phyloP scores from a whole-genome alignment of 2,113 vertebrate genomes.

The Madoqua kirkii region DNA sequence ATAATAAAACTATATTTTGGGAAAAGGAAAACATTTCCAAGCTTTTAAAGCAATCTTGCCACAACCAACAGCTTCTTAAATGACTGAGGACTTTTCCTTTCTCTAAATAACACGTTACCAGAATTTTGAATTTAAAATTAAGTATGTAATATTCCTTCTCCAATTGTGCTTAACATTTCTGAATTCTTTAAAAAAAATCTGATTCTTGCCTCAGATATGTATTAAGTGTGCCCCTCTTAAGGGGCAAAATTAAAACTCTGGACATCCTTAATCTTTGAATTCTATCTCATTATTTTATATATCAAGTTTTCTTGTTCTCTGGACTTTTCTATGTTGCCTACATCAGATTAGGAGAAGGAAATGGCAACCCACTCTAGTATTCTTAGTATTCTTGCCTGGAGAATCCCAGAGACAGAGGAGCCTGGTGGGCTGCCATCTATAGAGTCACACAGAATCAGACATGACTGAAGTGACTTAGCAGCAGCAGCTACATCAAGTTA shows the following conservation, averaged over 20 bases:
- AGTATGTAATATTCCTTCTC: neutral
- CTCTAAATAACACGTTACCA: neutral
- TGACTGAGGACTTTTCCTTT: neutral
- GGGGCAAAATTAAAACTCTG: neutral
- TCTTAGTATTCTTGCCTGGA: neutral
- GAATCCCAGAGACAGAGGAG: neutral
- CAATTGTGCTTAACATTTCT: neutral
- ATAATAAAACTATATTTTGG: neutral
- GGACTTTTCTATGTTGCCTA: neutral
- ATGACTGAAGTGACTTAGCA: neutral
- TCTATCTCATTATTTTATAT: neutral
- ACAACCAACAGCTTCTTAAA: neutral
- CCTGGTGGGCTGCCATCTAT: neutral
- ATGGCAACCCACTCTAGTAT: neutral
- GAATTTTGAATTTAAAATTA: neutral
- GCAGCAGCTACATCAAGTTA: neutral
- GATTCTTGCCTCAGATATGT: neutral
- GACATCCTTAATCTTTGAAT: neutral
- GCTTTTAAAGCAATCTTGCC: neutral
- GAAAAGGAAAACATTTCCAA: neutral
- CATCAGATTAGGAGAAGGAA: neutral
- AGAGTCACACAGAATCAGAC: neutral
- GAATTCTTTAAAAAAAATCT: neutral
- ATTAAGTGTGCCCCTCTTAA: rapidly evolving
- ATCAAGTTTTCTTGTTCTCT: neutral